These are phyloP conservation scores for Diabrotica virgifera DNA, from an alignment of 1,140 invertebrate species.

Conservation along the genomic window DNA sequence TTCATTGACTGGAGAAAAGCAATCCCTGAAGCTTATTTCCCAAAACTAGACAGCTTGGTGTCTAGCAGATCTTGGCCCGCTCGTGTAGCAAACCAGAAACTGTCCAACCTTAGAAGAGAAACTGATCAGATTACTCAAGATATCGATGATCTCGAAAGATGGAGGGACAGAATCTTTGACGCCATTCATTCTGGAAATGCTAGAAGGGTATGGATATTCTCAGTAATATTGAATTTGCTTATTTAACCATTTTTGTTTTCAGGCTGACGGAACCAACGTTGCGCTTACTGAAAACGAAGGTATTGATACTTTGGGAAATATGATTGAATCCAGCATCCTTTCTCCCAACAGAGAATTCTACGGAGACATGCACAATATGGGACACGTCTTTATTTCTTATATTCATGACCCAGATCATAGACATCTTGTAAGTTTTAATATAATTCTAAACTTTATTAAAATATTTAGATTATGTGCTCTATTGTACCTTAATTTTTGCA, in stretches of 20 bases:
- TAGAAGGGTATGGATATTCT: conserved; percentile 34
- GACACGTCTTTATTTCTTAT: conserved; percentile 63
- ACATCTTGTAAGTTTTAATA: conserved; percentile 49
- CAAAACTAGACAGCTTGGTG: conserved; percentile 66
- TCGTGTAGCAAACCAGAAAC: conserved; percentile 55
- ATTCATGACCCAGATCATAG: conserved; percentile 71
- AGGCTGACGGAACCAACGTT: too few relatives aligned
- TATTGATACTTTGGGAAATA: conserved; percentile 59
- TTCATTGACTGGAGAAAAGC: conserved; percentile 61
- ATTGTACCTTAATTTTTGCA: too few relatives aligned
- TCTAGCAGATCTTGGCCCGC: conserved; percentile 63
- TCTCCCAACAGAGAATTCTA: conserved; percentile 62
- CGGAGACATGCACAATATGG: conserved; percentile 72
- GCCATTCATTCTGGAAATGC: conserved; percentile 68
- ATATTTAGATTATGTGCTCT: too few relatives aligned
- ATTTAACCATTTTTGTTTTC: too few relatives aligned
- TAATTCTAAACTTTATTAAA: too few relatives aligned
- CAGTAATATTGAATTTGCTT: too few relatives aligned
- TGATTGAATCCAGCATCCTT: too few relatives aligned
- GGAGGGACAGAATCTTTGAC: conserved; percentile 71
- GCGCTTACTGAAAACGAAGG: conserved; percentile 60
- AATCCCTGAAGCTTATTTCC: conserved; percentile 69
- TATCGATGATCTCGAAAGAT: conserved; percentile 66
- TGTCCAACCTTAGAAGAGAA: conserved; percentile 65
- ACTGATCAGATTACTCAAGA: conserved; percentile 64